Evolutionary conservation across 2,888 invertebrate species (phyloP).

Genomic region (Agapostemon virescens): DNA sequence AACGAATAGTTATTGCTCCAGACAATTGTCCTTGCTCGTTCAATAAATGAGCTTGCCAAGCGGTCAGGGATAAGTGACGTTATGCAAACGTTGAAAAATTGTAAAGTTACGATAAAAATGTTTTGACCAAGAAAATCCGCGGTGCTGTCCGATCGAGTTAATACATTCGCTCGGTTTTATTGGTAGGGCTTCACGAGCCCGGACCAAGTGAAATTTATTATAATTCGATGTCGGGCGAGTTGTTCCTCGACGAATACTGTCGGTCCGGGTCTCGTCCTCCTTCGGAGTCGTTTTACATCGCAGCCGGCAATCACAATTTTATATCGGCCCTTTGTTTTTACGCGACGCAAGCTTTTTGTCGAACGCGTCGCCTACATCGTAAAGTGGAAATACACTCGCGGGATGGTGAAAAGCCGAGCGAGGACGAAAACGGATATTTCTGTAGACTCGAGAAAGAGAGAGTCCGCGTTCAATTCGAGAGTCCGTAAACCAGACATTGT

Average conservation of each 20-base stretch:
- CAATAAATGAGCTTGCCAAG: background rate
- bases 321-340: constrained; percentile 44
- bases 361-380: constrained; percentile 68
- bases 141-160: background rate
- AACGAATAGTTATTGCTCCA: background rate
- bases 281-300: constrained; percentile 23
- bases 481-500: constrained; percentile 73
- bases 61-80: background rate
- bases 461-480: constrained; percentile 27
- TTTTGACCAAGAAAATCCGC: background rate
- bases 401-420: constrained; percentile 17
- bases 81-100: background rate
- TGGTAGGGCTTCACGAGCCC: background rate
- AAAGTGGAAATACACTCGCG: constrained; percentile 51
- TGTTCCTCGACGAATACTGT: background rate
- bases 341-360: constrained; percentile 23
- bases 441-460: background rate
- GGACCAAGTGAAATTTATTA: constrained; percentile 10
- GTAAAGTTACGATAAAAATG: background rate
- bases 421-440: constrained; percentile 9
- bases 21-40: background rate
- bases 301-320: constrained; percentile 43
- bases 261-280: background rate
- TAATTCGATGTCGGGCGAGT: constrained; percentile 1
- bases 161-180: background rate